phyloP scores from a whole-genome alignment of 2,113 vertebrate species.

The Nothocercus julius region DNA sequence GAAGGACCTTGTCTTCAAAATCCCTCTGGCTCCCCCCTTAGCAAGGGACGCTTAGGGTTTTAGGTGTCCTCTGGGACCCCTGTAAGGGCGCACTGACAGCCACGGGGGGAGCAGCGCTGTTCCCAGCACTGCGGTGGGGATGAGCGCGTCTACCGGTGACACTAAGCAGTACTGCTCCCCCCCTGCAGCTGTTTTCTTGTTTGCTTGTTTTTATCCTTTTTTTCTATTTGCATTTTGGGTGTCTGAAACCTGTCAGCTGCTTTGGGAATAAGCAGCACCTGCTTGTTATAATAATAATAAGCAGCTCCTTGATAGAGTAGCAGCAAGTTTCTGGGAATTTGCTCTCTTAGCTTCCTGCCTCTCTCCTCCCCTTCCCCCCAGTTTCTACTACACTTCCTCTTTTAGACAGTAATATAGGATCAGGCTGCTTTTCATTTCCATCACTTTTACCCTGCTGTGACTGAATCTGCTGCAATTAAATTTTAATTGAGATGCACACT shows the following conservation, averaged over 20 bases:
- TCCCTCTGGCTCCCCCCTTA: not conserved
- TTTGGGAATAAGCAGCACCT: not conserved
- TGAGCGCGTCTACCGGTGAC: not conserved
- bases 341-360: not conserved
- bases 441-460: slow-evolving; percentile 75
- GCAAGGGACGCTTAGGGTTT: not conserved
- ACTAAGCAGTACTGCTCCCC: not conserved
- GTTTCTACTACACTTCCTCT: not conserved
- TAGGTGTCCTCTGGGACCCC: not conserved
- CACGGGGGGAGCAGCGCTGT: fast-evolving
- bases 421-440: slow-evolving; percentile 53
- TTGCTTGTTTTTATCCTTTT: not conserved
- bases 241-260: not conserved
- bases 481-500: slow-evolving; percentile 82
- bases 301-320: not conserved
- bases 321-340: not conserved
- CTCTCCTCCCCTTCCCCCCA: not conserved
- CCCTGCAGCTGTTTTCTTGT: not conserved
- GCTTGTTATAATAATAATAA: too few species aligned
- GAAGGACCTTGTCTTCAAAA: not conserved
- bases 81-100: not conserved
- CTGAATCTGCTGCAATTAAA: slow-evolving; percentile 78
- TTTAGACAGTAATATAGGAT: not conserved
- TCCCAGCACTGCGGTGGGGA: not conserved
- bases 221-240: not conserved